These are phyloP conservation scores for Chiroxiphia lanceolata DNA, from an alignment of 2,797 vertebrate genomes.

Conservation along the genomic window DNA sequence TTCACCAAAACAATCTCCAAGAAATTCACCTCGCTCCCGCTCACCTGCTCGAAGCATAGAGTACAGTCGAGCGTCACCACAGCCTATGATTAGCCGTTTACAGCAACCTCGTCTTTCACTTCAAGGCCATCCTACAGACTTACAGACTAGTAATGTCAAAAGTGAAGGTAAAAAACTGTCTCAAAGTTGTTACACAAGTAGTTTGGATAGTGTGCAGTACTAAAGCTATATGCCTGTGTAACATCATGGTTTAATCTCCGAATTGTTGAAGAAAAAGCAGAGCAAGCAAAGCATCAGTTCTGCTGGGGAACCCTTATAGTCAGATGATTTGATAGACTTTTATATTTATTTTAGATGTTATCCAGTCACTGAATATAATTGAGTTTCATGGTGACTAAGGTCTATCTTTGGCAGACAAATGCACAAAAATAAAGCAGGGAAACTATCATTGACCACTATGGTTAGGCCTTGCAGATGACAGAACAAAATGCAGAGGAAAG, in stretches of 20 bases:
- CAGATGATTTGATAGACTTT: background rate
- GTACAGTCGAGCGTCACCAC: conserved; percentile 89
- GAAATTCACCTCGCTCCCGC: conserved; percentile 95
- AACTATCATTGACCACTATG: background rate
- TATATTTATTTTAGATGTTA: background rate
- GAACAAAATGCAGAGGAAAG: background rate
- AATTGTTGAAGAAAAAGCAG: background rate
- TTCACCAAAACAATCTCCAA: conserved; percentile 87
- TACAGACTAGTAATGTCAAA: conserved; percentile 91
- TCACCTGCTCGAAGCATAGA: conserved; percentile 93
- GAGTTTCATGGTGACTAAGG: background rate
- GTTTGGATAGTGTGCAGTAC: background rate
- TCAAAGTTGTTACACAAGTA: background rate
- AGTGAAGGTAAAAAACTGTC: conserved; percentile 87
- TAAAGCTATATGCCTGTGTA: background rate
- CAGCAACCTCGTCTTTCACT: conserved; percentile 96
- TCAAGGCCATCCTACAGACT: conserved; percentile 89
- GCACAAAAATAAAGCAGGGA: background rate
- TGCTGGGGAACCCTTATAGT: background rate
- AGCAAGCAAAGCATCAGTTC: background rate
- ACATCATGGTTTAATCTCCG: background rate
- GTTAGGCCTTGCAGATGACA: background rate
- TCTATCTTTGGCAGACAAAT: background rate
- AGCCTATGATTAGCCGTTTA: conserved; percentile 93
- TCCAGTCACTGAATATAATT: background rate